These are phyloP conservation scores for Aerospiza tachiro DNA, from an alignment of 2,797 vertebrate species.

Conservation along the genomic window DNA sequence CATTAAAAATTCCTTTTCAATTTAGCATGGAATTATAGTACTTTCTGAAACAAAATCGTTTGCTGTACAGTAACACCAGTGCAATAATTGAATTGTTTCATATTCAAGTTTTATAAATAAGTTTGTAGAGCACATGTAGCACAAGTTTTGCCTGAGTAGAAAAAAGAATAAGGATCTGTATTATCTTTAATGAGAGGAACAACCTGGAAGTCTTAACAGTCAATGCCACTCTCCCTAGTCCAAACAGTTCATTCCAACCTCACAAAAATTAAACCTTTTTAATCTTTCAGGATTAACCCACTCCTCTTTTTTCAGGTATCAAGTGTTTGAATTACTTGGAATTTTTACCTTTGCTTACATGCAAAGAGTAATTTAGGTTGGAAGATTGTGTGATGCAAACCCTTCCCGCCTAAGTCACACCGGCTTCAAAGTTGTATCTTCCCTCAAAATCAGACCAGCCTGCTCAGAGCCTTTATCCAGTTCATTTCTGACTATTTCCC, in stretches of 20 bases:
- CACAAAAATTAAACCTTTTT: background rate
- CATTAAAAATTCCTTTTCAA: background rate
- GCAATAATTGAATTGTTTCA: background rate
- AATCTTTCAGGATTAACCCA: background rate
- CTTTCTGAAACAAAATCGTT: background rate
- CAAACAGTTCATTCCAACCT: background rate
- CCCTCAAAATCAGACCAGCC: background rate
- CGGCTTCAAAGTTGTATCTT: background rate
- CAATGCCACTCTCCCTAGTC: background rate
- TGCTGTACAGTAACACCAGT: background rate
- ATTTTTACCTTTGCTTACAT: background rate
- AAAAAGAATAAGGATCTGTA: background rate
- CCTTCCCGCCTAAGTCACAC: background rate
- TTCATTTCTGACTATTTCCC: background rate
- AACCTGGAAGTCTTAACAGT: background rate
- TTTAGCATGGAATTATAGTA: background rate
- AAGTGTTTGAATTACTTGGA: background rate
- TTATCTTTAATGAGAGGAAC: background rate
- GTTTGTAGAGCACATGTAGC: background rate
- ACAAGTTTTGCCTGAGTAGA: background rate
- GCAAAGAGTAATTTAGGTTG: background rate
- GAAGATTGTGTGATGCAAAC: background rate
- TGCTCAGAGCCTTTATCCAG: background rate
- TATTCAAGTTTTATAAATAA: background rate
- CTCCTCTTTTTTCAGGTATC: background rate